These are phyloP conservation scores for Neodiprion fabricii DNA, from an alignment of 1,140 invertebrate genomes.

Conservation along the genomic window DNA sequence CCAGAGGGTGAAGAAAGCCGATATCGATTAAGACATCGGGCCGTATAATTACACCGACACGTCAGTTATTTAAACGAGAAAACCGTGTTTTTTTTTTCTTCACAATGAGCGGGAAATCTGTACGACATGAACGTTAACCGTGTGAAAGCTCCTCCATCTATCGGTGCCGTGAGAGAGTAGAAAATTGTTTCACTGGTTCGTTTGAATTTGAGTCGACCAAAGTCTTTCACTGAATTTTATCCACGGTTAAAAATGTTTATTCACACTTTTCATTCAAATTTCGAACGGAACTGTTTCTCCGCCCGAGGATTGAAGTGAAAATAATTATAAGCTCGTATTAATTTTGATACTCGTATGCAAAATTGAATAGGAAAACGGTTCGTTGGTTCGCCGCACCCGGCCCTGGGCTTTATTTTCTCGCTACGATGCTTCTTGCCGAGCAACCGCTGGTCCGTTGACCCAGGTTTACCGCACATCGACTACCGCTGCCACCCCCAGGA, in stretches of 20 bases:
- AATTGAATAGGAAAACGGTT: not conserved
- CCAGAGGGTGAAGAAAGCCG: no score
- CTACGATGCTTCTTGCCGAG: conserved; percentile 20
- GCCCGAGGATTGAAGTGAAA: not conserved
- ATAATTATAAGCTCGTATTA: not conserved
- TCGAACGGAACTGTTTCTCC: not conserved
- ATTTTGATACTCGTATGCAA: not conserved
- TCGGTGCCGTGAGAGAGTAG: no score
- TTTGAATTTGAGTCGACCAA: no score
- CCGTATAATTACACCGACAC: no score
- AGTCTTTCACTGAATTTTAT: conserved; percentile 24
- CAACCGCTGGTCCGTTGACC: conserved; percentile 17
- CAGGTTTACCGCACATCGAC: not conserved
- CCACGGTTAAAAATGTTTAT: conserved; percentile 17
- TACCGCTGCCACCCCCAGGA: not conserved
- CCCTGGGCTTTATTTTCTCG: conserved; percentile 25
- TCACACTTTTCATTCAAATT: not conserved
- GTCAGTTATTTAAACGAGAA: no score
- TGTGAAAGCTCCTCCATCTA: no score
- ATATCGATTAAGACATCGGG: no score
- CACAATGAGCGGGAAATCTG: no score
- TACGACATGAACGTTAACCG: no score
- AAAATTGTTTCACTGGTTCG: no score
- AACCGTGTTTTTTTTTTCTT: no score
- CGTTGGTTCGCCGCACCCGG: not conserved